phyloP scores from a whole-genome alignment of 2,797 vertebrate species.

The Catamblyrhynchus diadema region DNA sequence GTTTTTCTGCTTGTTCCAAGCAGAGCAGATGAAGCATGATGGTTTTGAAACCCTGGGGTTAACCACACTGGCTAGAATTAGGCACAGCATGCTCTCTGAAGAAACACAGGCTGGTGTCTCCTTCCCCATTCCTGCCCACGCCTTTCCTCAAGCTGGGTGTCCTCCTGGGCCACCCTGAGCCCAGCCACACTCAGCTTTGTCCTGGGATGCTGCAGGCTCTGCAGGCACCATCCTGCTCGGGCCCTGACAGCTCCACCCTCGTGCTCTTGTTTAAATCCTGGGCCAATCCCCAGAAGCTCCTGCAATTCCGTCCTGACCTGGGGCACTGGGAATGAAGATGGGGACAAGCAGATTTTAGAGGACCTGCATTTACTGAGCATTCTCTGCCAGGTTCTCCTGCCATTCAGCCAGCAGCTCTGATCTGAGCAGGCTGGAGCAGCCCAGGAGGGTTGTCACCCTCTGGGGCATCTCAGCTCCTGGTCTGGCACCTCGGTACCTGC shows the following conservation, averaged over 20 bases:
- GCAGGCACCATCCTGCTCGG: background rate
- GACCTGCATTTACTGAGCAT: background rate
- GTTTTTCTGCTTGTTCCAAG: background rate
- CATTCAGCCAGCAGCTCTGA: background rate
- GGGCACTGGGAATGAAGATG: background rate
- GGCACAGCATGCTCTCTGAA: background rate
- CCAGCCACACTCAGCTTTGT: background rate
- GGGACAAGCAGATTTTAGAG: background rate
- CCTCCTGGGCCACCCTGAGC: background rate
- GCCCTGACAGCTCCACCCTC: background rate
- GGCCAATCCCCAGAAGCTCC: background rate
- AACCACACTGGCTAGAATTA: background rate
- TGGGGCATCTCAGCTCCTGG: rapidly evolving
- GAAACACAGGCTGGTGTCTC: background rate
- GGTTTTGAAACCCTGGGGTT: slow-evolving; percentile 20
- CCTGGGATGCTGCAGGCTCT: background rate
- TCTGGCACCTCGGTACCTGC: background rate
- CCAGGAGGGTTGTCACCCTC: background rate
- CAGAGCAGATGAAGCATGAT: background rate
- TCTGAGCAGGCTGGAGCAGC: background rate
- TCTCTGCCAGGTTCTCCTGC: background rate
- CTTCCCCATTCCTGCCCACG: background rate
- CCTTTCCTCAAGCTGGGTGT: background rate
- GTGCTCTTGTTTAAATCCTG: background rate
- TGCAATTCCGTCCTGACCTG: background rate